phyloP scores from a whole-genome alignment of 2,888 invertebrate genomes.

The Strigamia maritima region DNA sequence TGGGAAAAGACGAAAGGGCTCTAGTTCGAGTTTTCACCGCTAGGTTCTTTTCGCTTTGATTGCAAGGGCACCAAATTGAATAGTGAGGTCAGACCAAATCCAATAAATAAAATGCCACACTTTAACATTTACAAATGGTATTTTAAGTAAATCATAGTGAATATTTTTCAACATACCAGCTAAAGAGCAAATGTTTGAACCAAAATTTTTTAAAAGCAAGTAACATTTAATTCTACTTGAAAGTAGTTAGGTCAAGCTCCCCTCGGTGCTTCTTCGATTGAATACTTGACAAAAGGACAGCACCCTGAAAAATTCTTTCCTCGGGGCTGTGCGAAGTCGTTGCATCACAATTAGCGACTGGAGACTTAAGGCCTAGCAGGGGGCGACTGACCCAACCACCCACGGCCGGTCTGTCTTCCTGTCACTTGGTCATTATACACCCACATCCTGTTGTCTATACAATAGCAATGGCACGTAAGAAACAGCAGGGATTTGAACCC shows the following conservation, averaged over 20 bases:
- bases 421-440: slow-evolving; percentile 34
- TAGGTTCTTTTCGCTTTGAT: neutral
- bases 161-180: neutral
- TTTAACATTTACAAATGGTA: neutral
- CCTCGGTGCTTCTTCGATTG: neutral
- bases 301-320: slow-evolving; percentile 10
- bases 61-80: neutral
- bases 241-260: neutral
- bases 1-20: neutral
- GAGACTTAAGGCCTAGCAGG: slow-evolving; percentile 26
- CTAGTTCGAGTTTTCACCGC: neutral
- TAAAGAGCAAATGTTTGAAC: too few relatives aligned
- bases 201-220: slow-evolving; percentile 1
- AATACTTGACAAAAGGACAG: neutral
- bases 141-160: neutral
- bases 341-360: slow-evolving; percentile 32
- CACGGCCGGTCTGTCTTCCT: slow-evolving; percentile 28
- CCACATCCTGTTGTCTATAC: slow-evolving; percentile 34
- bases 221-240: neutral
- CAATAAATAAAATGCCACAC: neutral
- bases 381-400: slow-evolving; percentile 32
- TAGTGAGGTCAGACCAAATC: neutral
- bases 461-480: slow-evolving; percentile 28
- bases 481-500: slow-evolving; percentile 9
- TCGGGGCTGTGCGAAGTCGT: slow-evolving; percentile 25